Evolutionary conservation across 92 coral and sea anemone species (phyloP), one percentile per base, ranked within the genome.

Genomic region (Zoanthus solanderi): DNA sequence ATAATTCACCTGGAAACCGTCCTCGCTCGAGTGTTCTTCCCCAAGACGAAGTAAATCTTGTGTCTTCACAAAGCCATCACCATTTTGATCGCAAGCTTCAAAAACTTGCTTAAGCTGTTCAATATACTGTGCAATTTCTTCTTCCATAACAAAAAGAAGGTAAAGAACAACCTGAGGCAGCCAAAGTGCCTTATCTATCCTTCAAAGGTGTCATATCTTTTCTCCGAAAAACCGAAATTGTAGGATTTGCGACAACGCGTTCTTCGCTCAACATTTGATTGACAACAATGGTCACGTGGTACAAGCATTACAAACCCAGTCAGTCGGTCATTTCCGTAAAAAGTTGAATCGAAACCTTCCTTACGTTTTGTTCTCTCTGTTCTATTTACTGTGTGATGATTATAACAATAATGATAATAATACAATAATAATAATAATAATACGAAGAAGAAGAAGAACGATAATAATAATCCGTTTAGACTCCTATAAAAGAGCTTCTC

Each of bases 11-110:
- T 95, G 97, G 82, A 87, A 92, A 61, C 92, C 97, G 11, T 84
- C 92, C 32, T 90, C 92, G 53, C 89, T 92, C 0, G 96, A 84
- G 91, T 93, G 97, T 46, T 93, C 95, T 89, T 95, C 96, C 72
- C 96, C 96, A 48, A 95, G 96, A 5, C 92, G 93, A 67, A 97
- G 89, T n/a, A 97, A 94, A 72, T 97, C 99, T 66, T 92, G 95
- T n/a, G 98, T 97, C 88, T 95, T 95, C 18, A 97, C 99, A 66
- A 93, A 95, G 52, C 99, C 99, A 78, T 97, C 99, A 93, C 99
- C 99, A 88, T 97, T 97, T 94, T 93, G 93, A 82, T 97, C 99
- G 76, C 98, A 97, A 30, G 97, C 97, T 56, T 97, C 99, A 75
- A 97, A 95, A 58, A 97, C 94, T 47, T 98, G 95, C 95, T 95